Conservation (phyloP, 2,797 vertebrate species). For the Diglossa cyanea region DNA sequence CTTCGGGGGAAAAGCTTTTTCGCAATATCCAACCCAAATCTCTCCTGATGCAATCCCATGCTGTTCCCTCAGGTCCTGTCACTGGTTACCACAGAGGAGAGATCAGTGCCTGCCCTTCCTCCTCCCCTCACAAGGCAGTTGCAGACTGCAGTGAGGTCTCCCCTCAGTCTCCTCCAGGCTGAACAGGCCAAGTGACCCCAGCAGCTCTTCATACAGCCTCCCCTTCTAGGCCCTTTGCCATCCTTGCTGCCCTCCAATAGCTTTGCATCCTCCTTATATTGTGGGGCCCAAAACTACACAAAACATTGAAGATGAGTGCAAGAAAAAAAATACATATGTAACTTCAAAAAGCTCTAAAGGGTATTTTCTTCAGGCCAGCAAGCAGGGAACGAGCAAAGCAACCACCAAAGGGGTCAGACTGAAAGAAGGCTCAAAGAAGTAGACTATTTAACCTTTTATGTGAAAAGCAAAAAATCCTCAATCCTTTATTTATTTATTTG, state of each 20-base stretch:
- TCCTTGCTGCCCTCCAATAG: not conserved
- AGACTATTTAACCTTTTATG: not conserved
- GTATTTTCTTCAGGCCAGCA: not conserved
- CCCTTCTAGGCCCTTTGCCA: not conserved
- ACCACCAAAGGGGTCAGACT: not conserved
- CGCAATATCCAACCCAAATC: not conserved
- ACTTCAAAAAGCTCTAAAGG: not conserved
- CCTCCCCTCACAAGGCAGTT: not conserved
- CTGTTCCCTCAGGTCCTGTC: not conserved
- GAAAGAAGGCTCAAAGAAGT: not conserved
- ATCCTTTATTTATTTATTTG: not conserved
- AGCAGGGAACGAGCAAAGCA: not conserved
- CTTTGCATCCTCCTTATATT: not conserved
- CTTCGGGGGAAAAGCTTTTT: not conserved
- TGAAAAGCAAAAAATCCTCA: not conserved
- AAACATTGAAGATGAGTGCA: not conserved
- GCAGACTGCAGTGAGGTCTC: not conserved
- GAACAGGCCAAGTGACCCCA: not conserved
- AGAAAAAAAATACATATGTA: not conserved
- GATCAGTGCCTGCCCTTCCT: not conserved
- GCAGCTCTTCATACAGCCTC: fast-evolving
- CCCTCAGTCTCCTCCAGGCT: not conserved
- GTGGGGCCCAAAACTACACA: not conserved
- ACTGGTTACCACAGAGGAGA: not conserved
- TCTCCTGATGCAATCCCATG: not conserved